Base-by-base conservation (phyloP, 1,140 invertebrate species). In the Zelostemma sp. region DNA sequence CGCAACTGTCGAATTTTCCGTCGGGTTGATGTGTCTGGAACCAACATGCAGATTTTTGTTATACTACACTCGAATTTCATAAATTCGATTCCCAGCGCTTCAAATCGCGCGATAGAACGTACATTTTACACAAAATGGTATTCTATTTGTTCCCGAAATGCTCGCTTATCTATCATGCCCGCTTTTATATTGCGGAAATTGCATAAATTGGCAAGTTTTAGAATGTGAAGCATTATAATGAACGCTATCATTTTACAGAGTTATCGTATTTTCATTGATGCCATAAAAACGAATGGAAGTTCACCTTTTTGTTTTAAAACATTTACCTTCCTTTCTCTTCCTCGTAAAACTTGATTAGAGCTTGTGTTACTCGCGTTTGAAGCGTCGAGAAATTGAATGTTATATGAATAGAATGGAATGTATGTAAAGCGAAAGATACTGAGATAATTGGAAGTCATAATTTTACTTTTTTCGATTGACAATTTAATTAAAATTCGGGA, bases 21-120 rank as follows among this genome's bases (percentile, higher is more conserved):
- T 75, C 2, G 83, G 74, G 33, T 87, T 88, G 33, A 93, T 90
- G 46, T 85, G 82, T 41, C 92, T 93, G 82, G 15, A 84, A 86
- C 15, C 28, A 50, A 25, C 1, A 40, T 19, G 40, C 21, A 50
- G 58, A 28, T 28, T 28, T 12, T 40, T 40, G 41, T 41, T n/a
- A 41, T 12, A 41, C 15, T 2, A 41, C 2, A 2, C n/a, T 54
- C 51, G 33, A 54, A 25, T 38, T 38, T 47, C 40, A 33, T 54
- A 33, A 45, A 28, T 45, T 16, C 11, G 25, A 28, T 28, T 28
- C 8, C 25, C 25, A 28, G 8, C 3, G 15, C 28, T 38, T 16
- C 4, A n/a, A 12, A 11, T 9, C n/a, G 18, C 33, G 18, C 48
- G 15, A 31, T 50, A 18, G 31, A 50, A 50, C 9, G 12, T 16